Base-by-base conservation (phyloP, 2,888 invertebrate species). In the Oscheius sp. region DNA sequence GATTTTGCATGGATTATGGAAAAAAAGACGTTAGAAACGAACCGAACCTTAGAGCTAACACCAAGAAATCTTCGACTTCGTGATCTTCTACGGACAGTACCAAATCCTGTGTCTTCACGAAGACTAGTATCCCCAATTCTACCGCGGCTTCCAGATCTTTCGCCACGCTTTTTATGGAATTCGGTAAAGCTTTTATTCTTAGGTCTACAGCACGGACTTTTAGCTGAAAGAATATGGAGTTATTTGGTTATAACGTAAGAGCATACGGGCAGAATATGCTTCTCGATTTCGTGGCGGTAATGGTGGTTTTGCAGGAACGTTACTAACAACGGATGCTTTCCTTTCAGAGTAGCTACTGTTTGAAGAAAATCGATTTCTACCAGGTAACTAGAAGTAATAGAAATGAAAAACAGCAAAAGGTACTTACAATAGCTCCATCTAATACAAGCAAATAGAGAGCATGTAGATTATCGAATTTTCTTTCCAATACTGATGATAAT, bases 381-480 rank as follows among this genome's bases (percentile, higher is more conserved):
- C 41, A 2, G 12, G 4, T 17, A 3, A 17, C 41, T 41, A 20
- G 4, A 41, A 41, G 20, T 17, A 41, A 41, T 17, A 26, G 26
- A 26, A 14, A 24, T 12, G 2, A 0, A 5, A 50, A 20, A 9
- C 2, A 50, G n/a, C n/a, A 12, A 8, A 28, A 3, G 12, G 5
- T 3, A 26, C 50, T 2, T 50, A 50, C 50, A 2, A 12, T 26
- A 24, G 12, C 88, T 83, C 26, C 24, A 24, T 22, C 24, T 22
- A n/a, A 20, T 12, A 98, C 90, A 83, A 98, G 90, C 86, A 98
- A 90, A 89, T 98, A 99, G 71, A 96, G 96, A 75, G 98, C 98
- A 88, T 95, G 97, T 70, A 97, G 94, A 87, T 98, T 97, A 89
- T 98, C 98, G 88, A 97, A 98, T 88, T 95, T 96, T 86, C 94